A percentile compares a stretch with the other conserved stretches of the same genome.
phyloP scores from a whole-genome alignment of 2,113 vertebrate genomes.

The Leuciscus idus region DNA sequence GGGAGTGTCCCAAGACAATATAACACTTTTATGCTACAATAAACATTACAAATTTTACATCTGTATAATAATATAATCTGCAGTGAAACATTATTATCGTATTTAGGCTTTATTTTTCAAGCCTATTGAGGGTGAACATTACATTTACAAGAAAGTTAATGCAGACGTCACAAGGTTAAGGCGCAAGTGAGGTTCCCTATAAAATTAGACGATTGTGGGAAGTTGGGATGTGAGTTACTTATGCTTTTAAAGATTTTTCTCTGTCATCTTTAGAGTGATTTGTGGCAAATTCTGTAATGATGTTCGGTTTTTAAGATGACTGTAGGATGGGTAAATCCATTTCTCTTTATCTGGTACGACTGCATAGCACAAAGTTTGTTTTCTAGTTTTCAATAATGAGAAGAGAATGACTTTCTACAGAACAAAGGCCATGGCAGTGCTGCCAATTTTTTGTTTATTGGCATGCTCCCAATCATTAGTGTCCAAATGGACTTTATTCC shows the following conservation, averaged over 20 bases:
- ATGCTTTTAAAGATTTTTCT: not conserved
- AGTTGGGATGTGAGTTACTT: not conserved
- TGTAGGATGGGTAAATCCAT: not conserved
- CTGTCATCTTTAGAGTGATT: not conserved
- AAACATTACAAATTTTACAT: not conserved
- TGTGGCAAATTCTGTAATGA: not conserved
- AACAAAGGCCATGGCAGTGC: slow-evolving; percentile 10
- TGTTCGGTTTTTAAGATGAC: not conserved
- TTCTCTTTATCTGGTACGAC: slow-evolving; percentile 21
- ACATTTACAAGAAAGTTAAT: slow-evolving; percentile 34
- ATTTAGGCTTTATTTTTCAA: not conserved
- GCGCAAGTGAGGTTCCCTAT: slow-evolving; percentile 17
- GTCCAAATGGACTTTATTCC: slow-evolving; percentile 66
- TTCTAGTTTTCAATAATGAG: not conserved
- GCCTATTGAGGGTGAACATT: not conserved
- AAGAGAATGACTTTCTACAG: not conserved
- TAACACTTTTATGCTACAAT: not conserved
- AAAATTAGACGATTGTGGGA: slow-evolving; percentile 4
- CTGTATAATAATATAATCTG: not conserved
- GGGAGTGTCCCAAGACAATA: not conserved
- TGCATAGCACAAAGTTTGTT: slow-evolving; percentile 21
- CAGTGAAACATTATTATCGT: not conserved
- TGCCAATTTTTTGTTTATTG: slow-evolving; percentile 48
- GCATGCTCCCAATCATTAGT: slow-evolving; percentile 51
- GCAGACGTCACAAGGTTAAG: slow-evolving; percentile 13